Percentiles rank a stretch among this genome's conserved stretches.
These are phyloP conservation scores for Triplophysa dalaica DNA, from an alignment of 2,113 vertebrate genomes.

Conservation along the genomic window DNA sequence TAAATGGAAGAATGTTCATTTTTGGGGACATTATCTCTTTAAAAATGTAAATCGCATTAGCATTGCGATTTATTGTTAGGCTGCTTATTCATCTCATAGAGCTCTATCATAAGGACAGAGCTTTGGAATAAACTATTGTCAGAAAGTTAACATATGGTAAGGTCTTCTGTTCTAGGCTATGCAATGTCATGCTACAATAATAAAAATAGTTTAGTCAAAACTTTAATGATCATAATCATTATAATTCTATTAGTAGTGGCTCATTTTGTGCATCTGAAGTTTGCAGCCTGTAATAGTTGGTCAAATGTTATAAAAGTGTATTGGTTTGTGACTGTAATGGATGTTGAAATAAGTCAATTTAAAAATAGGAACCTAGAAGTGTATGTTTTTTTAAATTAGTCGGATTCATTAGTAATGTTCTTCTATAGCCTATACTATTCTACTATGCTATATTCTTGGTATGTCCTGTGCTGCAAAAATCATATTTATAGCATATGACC, in stretches of 20 bases:
- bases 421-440: too few species aligned
- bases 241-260: slow-evolving; percentile 20
- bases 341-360: not conserved
- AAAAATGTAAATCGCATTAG: too few species aligned
- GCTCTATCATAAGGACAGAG: too few species aligned
- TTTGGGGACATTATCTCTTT: too few species aligned
- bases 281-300: slow-evolving; percentile 3
- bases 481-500: not conserved
- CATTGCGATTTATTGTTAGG: too few species aligned
- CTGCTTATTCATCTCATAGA: too few species aligned
- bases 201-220: slow-evolving; percentile 1
- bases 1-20: too few species aligned
- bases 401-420: too few species aligned
- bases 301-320: not conserved
- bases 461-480: not conserved
- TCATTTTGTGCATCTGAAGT: not conserved
- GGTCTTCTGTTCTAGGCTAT: not conserved
- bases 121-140: not conserved
- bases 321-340: slow-evolving; percentile 7
- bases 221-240: slow-evolving; percentile 6
- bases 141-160: not conserved
- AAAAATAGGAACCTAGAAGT: not conserved
- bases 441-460: not conserved
- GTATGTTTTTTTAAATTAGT: not conserved
- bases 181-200: slow-evolving; percentile 3